phyloP scores from a whole-genome alignment of 2,888 invertebrate genomes.

The Aleiodes leptofemur region DNA sequence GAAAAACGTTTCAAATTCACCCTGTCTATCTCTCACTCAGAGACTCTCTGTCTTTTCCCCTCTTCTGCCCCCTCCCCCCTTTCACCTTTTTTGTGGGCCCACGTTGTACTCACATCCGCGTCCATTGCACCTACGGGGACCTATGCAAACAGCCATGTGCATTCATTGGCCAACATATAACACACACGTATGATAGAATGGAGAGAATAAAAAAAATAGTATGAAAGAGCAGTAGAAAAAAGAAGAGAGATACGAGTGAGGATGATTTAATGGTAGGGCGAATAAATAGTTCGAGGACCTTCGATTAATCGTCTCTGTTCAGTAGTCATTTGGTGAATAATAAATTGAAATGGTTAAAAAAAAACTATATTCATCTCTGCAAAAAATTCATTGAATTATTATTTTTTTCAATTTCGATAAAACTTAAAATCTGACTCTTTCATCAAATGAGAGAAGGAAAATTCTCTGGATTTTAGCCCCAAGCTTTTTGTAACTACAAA shows the following conservation, averaged over 20 bases:
- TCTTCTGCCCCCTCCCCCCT: slow-evolving; percentile 50
- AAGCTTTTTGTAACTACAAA: slow-evolving; percentile 7
- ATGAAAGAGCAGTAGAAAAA: background rate
- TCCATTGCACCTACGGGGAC: slow-evolving; percentile 64
- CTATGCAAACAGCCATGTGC: slow-evolving; percentile 67
- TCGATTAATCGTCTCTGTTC: slow-evolving; percentile 51
- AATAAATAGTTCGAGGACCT: slow-evolving; percentile 38
- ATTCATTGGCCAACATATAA: slow-evolving; percentile 66
- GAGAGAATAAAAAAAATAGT: slow-evolving; percentile 1
- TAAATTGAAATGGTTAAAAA: background rate
- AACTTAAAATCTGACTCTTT: too few species aligned
- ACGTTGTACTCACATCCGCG: slow-evolving; percentile 44
- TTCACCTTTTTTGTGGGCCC: slow-evolving; percentile 46
- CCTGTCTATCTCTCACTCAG: background rate
- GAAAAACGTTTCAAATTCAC: slow-evolving; percentile 8
- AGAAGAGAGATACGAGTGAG: slow-evolving; percentile 33
- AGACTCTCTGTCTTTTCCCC: slow-evolving; percentile 58
- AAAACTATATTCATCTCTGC: slow-evolving; percentile 18
- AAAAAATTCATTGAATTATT: background rate
- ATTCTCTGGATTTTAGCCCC: too few species aligned
- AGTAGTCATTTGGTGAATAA: slow-evolving; percentile 10
- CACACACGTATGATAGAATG: slow-evolving; percentile 21
- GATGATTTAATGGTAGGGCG: slow-evolving; percentile 64
- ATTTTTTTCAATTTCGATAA: too few species aligned
- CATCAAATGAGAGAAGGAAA: slow-evolving; percentile 13